Percentiles rank a stretch among this genome's conserved stretches.
Evolutionary conservation across 1,140 invertebrate species (phyloP).

Genomic region (Fopius arisanus): DNA sequence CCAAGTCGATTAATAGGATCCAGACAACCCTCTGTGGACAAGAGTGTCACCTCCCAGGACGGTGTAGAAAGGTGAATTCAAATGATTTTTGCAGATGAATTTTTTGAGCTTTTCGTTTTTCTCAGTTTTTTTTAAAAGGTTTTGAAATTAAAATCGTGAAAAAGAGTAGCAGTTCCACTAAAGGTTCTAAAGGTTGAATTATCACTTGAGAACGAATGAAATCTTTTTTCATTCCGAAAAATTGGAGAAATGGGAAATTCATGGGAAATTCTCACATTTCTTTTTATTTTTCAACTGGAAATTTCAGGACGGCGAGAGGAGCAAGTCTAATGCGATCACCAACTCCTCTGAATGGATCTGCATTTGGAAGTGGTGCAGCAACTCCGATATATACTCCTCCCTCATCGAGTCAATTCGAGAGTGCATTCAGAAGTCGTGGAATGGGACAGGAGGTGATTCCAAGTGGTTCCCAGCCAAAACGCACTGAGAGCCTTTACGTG

Average conservation of each 20-base stretch:
- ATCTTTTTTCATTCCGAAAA: too few relatives aligned
- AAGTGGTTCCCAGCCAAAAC: slow-evolving; percentile 82
- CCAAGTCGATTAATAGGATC: slow-evolving; percentile 67
- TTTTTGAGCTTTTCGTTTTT: too few relatives aligned
- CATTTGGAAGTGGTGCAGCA: slow-evolving; percentile 64
- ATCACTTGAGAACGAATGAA: too few relatives aligned
- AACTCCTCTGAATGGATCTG: slow-evolving; percentile 58
- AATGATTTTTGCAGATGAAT: neutral
- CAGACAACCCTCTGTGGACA: slow-evolving; percentile 80
- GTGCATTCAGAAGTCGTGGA: slow-evolving; percentile 78
- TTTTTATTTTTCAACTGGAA: neutral
- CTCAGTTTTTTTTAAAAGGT: too few relatives aligned
- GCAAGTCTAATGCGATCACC: slow-evolving; percentile 61
- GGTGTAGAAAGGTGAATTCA: slow-evolving; percentile 58
- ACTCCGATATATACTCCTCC: slow-evolving; percentile 61
- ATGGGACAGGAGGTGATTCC: slow-evolving; percentile 88
- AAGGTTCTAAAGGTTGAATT: too few relatives aligned
- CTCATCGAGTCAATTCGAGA: slow-evolving; percentile 74
- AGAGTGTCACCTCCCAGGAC: slow-evolving; percentile 58
- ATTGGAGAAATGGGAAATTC: neutral
- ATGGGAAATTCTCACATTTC: too few relatives aligned
- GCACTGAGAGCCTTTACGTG: slow-evolving; percentile 85
- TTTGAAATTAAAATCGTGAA: too few relatives aligned
- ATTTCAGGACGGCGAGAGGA: slow-evolving; percentile 60
- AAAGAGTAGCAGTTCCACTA: too few relatives aligned